A percentile compares a stretch with the other conserved stretches of the same genome.
These are phyloP conservation scores for Protosalanx chinensis DNA, from an alignment of 2,797 vertebrate species.

Conservation along the genomic window DNA sequence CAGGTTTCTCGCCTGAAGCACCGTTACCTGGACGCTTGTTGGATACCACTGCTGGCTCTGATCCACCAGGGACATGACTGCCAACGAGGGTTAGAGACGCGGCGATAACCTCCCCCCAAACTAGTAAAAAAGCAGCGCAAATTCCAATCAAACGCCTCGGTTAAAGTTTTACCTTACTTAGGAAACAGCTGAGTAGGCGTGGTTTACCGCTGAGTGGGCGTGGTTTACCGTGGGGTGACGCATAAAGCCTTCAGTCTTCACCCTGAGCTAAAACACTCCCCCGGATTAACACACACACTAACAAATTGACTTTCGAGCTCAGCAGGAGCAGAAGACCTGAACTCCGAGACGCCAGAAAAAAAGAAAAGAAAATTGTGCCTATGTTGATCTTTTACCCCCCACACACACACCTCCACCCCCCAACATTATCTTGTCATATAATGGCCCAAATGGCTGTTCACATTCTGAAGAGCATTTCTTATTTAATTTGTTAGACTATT, in stretches of 20 bases:
- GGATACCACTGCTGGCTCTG: constrained; percentile 81
- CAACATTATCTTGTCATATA: too few relatives aligned
- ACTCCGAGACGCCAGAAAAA: not conserved
- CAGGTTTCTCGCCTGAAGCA: constrained; percentile 82
- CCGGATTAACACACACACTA: constrained; percentile 3
- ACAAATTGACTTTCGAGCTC: not conserved
- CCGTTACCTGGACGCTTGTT: constrained; percentile 88
- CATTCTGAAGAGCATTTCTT: too few relatives aligned
- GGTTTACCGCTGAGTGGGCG: constrained; percentile 58
- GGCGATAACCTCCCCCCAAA: not conserved
- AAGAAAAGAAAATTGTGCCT: not conserved
- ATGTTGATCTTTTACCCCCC: not conserved
- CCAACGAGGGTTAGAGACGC: constrained; percentile 12
- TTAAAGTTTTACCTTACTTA: constrained; percentile 44
- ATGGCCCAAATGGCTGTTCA: too few relatives aligned
- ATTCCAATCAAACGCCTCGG: not conserved
- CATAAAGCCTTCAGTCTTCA: not conserved
- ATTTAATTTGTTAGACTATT: too few relatives aligned
- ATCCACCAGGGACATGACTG: constrained; percentile 70
- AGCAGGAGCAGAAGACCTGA: not conserved
- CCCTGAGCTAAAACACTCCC: constrained; percentile 43
- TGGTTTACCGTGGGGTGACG: constrained; percentile 26
- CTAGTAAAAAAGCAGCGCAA: not conserved
- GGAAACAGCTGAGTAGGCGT: constrained; percentile 66
- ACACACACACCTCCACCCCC: too few relatives aligned